Evolutionary conservation across 2,113 vertebrate genomes (phyloP), one percentile per base, ranked within the genome.

Genomic region (Laticauda colubrina): DNA sequence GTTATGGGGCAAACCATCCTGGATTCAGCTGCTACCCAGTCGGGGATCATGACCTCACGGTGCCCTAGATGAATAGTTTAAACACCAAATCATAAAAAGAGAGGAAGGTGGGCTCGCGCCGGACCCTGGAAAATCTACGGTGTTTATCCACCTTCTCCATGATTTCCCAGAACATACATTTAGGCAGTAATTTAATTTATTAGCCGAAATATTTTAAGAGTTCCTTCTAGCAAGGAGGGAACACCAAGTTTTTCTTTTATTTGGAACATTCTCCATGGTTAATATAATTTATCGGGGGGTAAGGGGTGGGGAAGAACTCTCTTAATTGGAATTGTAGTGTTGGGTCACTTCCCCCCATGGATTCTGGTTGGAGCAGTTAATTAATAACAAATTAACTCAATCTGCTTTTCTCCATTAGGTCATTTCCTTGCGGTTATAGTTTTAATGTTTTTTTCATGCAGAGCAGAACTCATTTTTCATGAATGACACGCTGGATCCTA

Each of bases 311-410:
- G 29, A 95, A 91, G 53, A 89, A 64, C 85, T 94, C 90, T 95
- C 54, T 95, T 96, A 96, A 96, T 1, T 0, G 61, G 95, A 96
- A 93, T 89, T 88, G 56, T 87, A 26, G 85, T 95, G 89, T 93
- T 96, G 75, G 75, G 34, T 87, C 90, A 55, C 92, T 95, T 93
- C 92, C 88, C 51, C 88, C 61, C 93, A 14, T 56, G 90, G 45
- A 95, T 96, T 96, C 87, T 95, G 93, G 93, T 94, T 45, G 92
- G 57, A 94, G 94, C 89, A 95, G 54, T 94, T 96, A 96, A 94
- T 96, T 96, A 96, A 96, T 96, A 93, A 95, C 93, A 95, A 95
- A 95, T 97, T 93, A 96, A 95, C 87, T 96, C 94, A 94, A 95
- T 95, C 88, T 95, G 90, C 55, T 43, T 93, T 88, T 88, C 89